Evolutionary conservation across 2,888 invertebrate genomes (phyloP).

Genomic region (Drosophila setosimentum): DNA sequence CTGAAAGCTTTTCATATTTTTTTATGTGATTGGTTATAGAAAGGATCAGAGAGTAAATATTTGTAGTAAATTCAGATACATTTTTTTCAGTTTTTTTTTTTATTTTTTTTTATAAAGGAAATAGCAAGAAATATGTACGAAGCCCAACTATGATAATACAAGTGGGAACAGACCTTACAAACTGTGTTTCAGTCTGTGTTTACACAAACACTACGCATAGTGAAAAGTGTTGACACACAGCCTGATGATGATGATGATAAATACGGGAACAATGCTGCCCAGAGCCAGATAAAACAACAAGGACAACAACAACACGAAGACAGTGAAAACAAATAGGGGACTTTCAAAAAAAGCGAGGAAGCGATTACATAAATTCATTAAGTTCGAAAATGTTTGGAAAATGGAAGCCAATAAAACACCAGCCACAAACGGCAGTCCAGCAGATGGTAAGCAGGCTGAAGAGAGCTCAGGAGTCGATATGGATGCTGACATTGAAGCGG

Average conservation of each 20-base stretch:
- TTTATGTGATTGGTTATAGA: background rate
- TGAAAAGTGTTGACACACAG: constrained; percentile 63
- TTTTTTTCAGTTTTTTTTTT: background rate
- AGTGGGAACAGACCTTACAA: background rate
- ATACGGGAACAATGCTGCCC: constrained; percentile 10
- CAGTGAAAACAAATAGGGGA: constrained; percentile 25
- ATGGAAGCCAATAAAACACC: constrained; percentile 59
- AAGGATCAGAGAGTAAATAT: background rate
- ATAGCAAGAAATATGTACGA: no score
- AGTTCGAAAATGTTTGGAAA: constrained; percentile 55
- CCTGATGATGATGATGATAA: constrained; percentile 31
- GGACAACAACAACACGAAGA: constrained; percentile 12
- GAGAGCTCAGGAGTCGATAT: constrained; percentile 19
- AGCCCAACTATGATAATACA: background rate
- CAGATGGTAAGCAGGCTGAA: constrained; percentile 2
- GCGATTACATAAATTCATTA: constrained; percentile 71
- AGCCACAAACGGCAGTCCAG: constrained; percentile 23
- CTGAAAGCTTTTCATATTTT: background rate
- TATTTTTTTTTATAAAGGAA: background rate
- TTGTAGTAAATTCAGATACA: background rate
- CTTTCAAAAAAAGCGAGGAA: constrained; percentile 22
- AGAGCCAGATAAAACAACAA: constrained; percentile 32
- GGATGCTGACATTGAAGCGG: constrained; percentile 26
- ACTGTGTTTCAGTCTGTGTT: background rate
- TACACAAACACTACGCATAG: constrained; percentile 13